Base-by-base conservation (phyloP, 2,113 vertebrate genomes). In the Prochilodus magdalenae region DNA sequence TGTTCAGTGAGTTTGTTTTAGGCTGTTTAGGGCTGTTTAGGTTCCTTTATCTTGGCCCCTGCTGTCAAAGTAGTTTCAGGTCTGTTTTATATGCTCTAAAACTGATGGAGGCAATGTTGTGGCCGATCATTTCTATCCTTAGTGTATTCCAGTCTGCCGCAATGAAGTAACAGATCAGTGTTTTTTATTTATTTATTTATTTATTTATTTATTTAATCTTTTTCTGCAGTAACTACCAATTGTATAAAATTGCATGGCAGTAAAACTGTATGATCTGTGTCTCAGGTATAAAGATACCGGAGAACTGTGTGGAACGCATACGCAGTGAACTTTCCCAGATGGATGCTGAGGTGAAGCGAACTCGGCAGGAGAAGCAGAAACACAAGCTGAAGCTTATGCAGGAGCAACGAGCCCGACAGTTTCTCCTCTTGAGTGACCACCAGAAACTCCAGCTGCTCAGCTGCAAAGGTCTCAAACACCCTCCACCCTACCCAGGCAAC, bases 241-340 rank as follows among this genome's bases (percentile, higher is more conserved):
- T 65, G 11, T 76, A n/a, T n/a, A n/a, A 3, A 36, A 3, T 44
- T 44, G 40, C 40, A 44, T 44, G 8, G 40, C 8, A 4, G 40
- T 44, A 11, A 44, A 5, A 10, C 11, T 44, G 8, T 60, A 47
- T 57, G 63, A 3, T 29, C 8, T 75, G 72, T 81, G 16, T 69
- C 51, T 0, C 86, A 98, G 97, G 98, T 49, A 99, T 99, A 88
- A 98, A 99, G 91, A 97, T 99, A 86, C 97, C 97, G 0, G 98
- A 99, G 91, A 94, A 88, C 91, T 98, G 97, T 0, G 96, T 99
- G 71, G 89, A 81, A 0, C 96, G 94, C 0, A 95, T 99, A 40
- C 92, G 95, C 0, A 94, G 95, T 49, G 97, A 98, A 90, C 95
- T 99, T 73, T 83, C 94, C 79, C 92, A 91, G 29, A 99, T 99